phyloP scores from a whole-genome alignment of 2,797 vertebrate genomes.

The Takifugu ocellatus region DNA sequence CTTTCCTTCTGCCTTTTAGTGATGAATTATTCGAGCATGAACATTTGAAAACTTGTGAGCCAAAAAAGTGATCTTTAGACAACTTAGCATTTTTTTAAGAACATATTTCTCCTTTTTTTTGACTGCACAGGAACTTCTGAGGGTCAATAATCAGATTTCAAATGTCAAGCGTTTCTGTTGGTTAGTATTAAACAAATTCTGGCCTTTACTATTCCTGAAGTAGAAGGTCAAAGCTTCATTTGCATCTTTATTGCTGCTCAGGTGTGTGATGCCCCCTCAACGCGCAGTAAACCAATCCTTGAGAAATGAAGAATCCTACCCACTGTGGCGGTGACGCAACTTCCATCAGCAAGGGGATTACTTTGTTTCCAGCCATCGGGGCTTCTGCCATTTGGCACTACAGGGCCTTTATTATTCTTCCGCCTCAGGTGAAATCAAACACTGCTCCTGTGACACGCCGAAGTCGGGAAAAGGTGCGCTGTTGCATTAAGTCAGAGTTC shows the following conservation, averaged over 20 bases:
- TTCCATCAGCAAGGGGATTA: slow-evolving; percentile 28
- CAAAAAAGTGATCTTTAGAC: too few species aligned
- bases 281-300: slow-evolving; percentile 4
- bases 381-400: slow-evolving; percentile 10
- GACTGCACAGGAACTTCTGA: too few species aligned
- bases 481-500: slow-evolving; percentile 29
- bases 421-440: slow-evolving; percentile 24
- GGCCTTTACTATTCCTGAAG: slow-evolving; percentile 13
- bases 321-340: background rate
- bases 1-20: background rate
- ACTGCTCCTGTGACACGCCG: slow-evolving; percentile 12
- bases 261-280: slow-evolving; percentile 10
- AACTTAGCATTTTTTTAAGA: too few species aligned
- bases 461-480: slow-evolving; percentile 14
- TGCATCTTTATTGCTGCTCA: slow-evolving; percentile 49
- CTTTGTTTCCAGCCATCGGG: slow-evolving; percentile 16
- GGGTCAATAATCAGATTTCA: too few species aligned
- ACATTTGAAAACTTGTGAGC: too few species aligned
- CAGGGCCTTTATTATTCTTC: slow-evolving; percentile 17
- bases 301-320: slow-evolving; percentile 15
- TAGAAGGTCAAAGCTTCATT: slow-evolving; percentile 31
- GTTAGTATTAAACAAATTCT: too few species aligned
- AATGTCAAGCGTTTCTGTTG: too few species aligned
- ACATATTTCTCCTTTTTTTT: too few species aligned
- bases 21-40: too few species aligned